Conservation (phyloP, 2,888 invertebrate genomes). For the Cryptus viduatorius region DNA sequence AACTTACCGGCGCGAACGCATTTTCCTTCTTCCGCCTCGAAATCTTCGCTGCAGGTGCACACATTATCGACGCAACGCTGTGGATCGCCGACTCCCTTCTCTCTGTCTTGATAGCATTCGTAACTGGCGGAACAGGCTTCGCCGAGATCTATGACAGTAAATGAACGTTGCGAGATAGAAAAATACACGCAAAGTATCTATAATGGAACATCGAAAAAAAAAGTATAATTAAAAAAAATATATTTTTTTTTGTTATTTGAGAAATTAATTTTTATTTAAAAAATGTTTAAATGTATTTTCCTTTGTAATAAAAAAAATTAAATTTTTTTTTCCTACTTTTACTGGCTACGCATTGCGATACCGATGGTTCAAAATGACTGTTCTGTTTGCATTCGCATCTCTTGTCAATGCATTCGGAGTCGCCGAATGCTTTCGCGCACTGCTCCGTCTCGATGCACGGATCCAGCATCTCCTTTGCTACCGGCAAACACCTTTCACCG, state of each 20-base stretch:
- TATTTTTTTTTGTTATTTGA: too few relatives aligned
- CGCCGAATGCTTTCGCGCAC: conserved; percentile 66
- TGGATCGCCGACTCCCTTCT: conserved; percentile 35
- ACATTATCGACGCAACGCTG: conserved; percentile 65
- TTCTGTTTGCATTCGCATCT: conserved; percentile 69
- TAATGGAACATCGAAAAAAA: neutral
- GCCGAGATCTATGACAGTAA: conserved; percentile 66
- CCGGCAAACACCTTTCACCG: conserved; percentile 67
- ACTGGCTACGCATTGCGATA: conserved; percentile 66
- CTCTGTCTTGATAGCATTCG: conserved; percentile 73
- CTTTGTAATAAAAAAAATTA: too few relatives aligned
- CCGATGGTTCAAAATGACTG: conserved; percentile 68
- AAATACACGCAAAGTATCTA: conserved; percentile 8
- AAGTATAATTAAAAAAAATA: neutral
- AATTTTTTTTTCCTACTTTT: conserved; percentile 63
- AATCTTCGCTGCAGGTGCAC: conserved; percentile 72
- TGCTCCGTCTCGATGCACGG: conserved; percentile 71
- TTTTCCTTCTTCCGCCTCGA: conserved; percentile 42
- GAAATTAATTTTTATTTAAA: too few relatives aligned
- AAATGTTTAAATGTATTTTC: too few relatives aligned
- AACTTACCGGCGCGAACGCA: conserved; percentile 71
- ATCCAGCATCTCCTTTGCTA: conserved; percentile 61
- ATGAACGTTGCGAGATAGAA: too few relatives aligned
- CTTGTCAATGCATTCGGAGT: conserved; percentile 69
- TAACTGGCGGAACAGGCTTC: conserved; percentile 68